Conservation (phyloP, 2,797 vertebrate genomes). For the Pseudochirops cupreus region DNA sequence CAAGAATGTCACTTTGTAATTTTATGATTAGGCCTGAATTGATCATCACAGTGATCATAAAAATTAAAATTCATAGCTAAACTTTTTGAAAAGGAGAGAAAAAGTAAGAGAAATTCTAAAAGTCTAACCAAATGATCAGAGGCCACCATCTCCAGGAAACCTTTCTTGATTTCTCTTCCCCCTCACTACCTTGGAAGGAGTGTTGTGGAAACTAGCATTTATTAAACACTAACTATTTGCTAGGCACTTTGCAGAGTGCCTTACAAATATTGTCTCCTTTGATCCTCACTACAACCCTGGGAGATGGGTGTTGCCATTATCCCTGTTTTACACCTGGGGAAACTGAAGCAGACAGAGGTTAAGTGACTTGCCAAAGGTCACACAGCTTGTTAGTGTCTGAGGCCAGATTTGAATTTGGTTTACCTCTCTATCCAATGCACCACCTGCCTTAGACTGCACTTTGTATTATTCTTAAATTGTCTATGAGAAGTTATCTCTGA, state of each 20-base stretch:
- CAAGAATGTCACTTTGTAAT: not conserved
- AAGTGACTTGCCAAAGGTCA: not conserved
- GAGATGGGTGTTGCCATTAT: not conserved
- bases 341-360: not conserved
- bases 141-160: not conserved
- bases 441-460: not conserved
- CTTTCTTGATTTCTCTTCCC: constrained; percentile 6
- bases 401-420: not conserved
- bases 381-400: not conserved
- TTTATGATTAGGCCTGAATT: not conserved
- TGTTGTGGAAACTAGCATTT: not conserved
- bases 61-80: not conserved
- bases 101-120: not conserved
- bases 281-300: not conserved
- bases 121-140: not conserved
- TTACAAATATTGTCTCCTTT: not conserved
- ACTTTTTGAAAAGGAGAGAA: constrained; percentile 18
- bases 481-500: not conserved
- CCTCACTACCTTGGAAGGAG: not conserved
- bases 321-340: not conserved
- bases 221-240: not conserved
- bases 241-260: not conserved
- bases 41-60: not conserved
- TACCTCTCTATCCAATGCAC: not conserved
- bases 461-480: not conserved